These are phyloP conservation scores for Notospermus geniculatus DNA, from an alignment of 1,140 invertebrate species.

Conservation along the genomic window DNA sequence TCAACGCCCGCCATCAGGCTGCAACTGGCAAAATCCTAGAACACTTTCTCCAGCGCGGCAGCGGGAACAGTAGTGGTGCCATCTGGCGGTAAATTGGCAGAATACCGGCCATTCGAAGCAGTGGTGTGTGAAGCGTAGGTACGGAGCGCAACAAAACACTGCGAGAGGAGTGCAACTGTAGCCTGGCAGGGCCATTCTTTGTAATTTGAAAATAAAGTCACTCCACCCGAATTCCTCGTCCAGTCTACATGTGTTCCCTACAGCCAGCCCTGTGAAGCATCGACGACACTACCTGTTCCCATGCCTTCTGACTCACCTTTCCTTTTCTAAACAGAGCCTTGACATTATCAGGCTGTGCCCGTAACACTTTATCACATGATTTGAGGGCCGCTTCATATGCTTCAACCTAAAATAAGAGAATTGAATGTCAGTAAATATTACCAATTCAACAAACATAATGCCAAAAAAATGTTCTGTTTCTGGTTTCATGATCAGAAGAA, in stretches of 20 bases:
- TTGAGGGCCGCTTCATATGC: constrained; percentile 77
- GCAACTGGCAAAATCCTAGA: too few species aligned
- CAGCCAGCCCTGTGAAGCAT: too few species aligned
- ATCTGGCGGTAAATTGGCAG: too few species aligned
- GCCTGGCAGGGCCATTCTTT: not conserved
- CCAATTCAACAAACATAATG: constrained; percentile 1
- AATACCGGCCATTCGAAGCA: too few species aligned
- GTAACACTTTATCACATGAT: constrained; percentile 76
- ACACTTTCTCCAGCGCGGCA: too few species aligned
- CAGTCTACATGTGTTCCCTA: not conserved
- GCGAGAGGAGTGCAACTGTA: too few species aligned
- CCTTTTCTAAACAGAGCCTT: constrained; percentile 88
- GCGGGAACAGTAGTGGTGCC: too few species aligned
- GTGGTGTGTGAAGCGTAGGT: too few species aligned
- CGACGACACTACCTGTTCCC: not conserved
- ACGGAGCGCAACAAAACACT: too few species aligned
- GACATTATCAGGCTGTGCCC: constrained; percentile 79
- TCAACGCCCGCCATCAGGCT: too few species aligned
- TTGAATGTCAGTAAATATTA: constrained; percentile 5
- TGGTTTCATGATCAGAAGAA: too few species aligned
- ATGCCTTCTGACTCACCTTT: constrained; percentile 59
- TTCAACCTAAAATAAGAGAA: constrained; percentile 56
- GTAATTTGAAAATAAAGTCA: not conserved
- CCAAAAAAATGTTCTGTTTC: too few species aligned
- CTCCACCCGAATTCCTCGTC: not conserved